Evolutionary conservation across 1,140 invertebrate species (phyloP), one percentile per base, ranked within the genome.

Genomic region (Cyclina sinensis): DNA sequence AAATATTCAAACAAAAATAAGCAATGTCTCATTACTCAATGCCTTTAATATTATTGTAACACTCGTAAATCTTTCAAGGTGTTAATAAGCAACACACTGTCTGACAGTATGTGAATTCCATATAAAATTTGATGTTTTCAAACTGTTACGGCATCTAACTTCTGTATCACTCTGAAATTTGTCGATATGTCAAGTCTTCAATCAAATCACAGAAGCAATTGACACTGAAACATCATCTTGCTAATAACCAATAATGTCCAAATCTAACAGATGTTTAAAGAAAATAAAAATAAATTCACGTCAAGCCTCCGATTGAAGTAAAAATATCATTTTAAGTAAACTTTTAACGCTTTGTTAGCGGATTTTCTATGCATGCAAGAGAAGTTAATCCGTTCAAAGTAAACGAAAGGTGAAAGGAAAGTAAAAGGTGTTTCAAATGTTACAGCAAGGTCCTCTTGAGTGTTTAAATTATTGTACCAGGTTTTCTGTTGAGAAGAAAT

Each of bases 321-420:
- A 54, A 78, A 54, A 78, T 78, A 78, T 78, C 74, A 16, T 54
- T 51, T 78, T 57, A 78, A 78, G 48, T 78, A 78, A 78, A 78
- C 74, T 78, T 78, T 78, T 48, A 78, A 78, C 48, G 74, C 74
- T 78, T 78, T 78, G 74, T 78, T 78, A 54, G 46, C 27, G 46
- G 74, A 78, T 78, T 78, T 78, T 78, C 74, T 32, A 78, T 78
- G 74, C 46, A 54, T 57, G 74, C 74, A 24, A 78, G 46, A 78
- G 48, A 78, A 78, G 74, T 78, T 78, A 54, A 78, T 78, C 74
- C 74, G 27, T 78, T 78, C 74, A 78, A 78, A 78, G 46, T 51
- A 51, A 74, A 54, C 27, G 1, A 30, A 35, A 78, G 73, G 74
- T 78, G 74, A 78, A 78, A 78, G 24, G 32, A 78, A 78, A 78